Percentiles rank a stretch among this genome's conserved stretches.
Conservation (phyloP, 1,140 invertebrate genomes). For the Drosophila willistoni region DNA sequence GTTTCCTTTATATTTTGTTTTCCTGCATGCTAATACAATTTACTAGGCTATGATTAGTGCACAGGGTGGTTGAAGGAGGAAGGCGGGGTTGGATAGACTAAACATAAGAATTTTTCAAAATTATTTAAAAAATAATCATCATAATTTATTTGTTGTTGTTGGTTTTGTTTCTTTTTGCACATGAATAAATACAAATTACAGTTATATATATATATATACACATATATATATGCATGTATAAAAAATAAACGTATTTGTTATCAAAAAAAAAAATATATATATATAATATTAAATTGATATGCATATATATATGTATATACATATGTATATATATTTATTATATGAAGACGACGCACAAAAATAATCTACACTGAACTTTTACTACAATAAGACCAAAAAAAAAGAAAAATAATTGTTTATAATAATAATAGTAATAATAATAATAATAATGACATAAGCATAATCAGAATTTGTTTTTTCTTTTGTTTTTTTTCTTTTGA, state of each 20-base stretch:
- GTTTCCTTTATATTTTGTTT: conserved; percentile 16
- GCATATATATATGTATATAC: conserved; percentile 53
- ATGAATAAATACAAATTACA: conserved; percentile 80
- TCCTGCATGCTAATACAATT: conserved; percentile 57
- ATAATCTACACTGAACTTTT: conserved; percentile 66
- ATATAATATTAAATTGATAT: conserved; percentile 64
- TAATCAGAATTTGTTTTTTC: conserved; percentile 56
- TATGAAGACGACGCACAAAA: conserved; percentile 63
- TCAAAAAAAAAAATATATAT: conserved; percentile 60
- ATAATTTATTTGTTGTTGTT: conserved; percentile 67
- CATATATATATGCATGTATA: too few species aligned
- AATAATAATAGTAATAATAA: conserved; percentile 10
- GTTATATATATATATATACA: conserved; percentile 63
- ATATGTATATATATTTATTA: conserved; percentile 28
- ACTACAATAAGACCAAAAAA: conserved; percentile 32
- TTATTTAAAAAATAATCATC: conserved; percentile 73
- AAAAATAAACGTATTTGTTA: conserved; percentile 54
- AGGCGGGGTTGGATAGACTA: not conserved
- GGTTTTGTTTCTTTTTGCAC: conserved; percentile 47
- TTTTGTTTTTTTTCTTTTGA: conserved; percentile 32
- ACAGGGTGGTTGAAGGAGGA: not conserved
- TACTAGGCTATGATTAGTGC: conserved; percentile 24
- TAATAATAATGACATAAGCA: conserved; percentile 68
- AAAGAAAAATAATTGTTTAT: conserved; percentile 8
- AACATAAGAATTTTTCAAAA: conserved; percentile 10